Base-by-base conservation (phyloP, 2,113 vertebrate genomes). In the Tamias sibiricus region DNA sequence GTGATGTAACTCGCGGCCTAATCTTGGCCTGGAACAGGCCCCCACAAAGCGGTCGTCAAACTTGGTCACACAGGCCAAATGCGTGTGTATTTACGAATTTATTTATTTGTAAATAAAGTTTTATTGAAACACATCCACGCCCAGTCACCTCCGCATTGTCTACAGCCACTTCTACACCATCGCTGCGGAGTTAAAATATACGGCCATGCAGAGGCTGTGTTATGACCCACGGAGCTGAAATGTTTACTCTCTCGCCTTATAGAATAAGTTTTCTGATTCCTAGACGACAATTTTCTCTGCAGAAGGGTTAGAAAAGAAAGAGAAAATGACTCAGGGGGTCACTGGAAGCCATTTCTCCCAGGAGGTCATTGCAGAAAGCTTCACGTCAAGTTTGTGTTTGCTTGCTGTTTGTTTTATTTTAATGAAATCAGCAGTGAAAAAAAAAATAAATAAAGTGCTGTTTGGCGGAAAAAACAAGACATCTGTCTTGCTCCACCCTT, bases 1-100 rank as follows among this genome's bases (percentile, higher is more conserved):
- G 99, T 99, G 97, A 91, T 6, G 44, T 47, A 5, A 11, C 44
- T 68, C 24, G 2, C 1, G 14, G 30, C 10, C 74, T 42, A 47
- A 16, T 7, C 68, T 66, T 57, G 42, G 57, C 35, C 40, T 24
- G 40, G 37, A 72, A 52, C 69, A 37, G 17, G 76, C 16, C 28
- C 28, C 6, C 44, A 40, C 0, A 0, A 40, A 37, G 16, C 24
- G 40, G 16, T 4, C 35, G 87, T 32, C 47, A 32, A 2, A 59
- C 37, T 64, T 1, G 8, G 26, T 37, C 64, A 20, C 11, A 0
- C 0, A 4, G 24, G 16, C 17, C 71, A 52, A 28, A 30, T 42
- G n/a, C n/a, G n/a, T n/a, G n/a, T n/a, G n/a, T n/a, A n/a, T n/a
- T n/a, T n/a, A n/a, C n/a, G n/a, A n/a, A n/a, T n/a, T n/a, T n/a